Percentiles rank a stretch among this genome's conserved stretches.
phyloP scores from a whole-genome alignment of 2,113 vertebrate species.

The Myiagra hebetior region DNA sequence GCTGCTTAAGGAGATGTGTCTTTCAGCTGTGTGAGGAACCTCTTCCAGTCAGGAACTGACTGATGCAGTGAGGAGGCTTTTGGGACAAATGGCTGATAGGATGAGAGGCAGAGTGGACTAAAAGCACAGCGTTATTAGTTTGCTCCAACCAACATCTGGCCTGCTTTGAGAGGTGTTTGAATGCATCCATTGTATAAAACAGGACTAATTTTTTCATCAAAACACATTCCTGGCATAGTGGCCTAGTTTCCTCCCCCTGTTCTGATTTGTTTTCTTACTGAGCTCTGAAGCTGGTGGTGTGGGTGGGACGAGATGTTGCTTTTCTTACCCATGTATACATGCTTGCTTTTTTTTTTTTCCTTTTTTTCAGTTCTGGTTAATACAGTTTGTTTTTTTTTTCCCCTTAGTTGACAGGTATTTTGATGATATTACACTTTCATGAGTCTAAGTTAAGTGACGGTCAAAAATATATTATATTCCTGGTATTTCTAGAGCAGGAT shows the following conservation, averaged over 20 bases:
- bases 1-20: background rate
- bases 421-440: background rate
- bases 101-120: background rate
- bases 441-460: background rate
- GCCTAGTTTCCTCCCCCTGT: background rate
- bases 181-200: background rate
- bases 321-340: rapidly evolving
- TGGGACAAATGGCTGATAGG: background rate
- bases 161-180: background rate
- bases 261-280: background rate
- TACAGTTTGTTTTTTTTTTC: background rate
- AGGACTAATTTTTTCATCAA: background rate
- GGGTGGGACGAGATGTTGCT: background rate
- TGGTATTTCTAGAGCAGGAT: background rate
- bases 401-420: background rate
- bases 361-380: background rate
- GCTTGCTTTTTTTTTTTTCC: background rate
- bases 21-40: background rate
- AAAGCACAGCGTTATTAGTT: background rate
- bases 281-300: background rate
- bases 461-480: background rate
- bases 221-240: background rate
- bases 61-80: background rate
- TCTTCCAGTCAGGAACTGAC: background rate
- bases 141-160: background rate